A percentile compares a stretch with the other conserved stretches of the same genome.
Conservation (phyloP, 2,113 vertebrate species). For the Prolemur simus region DNA sequence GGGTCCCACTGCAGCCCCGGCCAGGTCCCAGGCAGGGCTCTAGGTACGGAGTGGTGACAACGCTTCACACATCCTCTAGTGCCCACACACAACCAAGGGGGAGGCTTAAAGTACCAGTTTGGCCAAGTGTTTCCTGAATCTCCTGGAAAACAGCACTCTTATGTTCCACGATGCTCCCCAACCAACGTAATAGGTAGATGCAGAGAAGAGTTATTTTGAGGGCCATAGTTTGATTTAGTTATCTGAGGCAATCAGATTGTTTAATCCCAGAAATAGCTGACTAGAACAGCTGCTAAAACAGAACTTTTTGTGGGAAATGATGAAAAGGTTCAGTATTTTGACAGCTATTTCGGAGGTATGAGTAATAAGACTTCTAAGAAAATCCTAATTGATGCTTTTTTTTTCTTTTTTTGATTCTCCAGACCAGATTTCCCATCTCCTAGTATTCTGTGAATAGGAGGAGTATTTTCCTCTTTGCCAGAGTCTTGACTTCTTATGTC, state of each 20-base stretch:
- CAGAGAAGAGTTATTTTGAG: slow-evolving; percentile 59
- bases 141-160: neutral
- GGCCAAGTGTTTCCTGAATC: neutral
- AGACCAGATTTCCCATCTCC: neutral
- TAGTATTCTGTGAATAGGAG: neutral
- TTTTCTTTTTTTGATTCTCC: neutral
- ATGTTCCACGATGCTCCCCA: neutral
- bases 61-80: fast-evolving
- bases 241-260: slow-evolving; percentile 53
- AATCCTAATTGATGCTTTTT: neutral
- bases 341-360: slow-evolving; percentile 38
- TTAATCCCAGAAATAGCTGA: slow-evolving; percentile 64
- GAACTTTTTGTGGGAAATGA: slow-evolving; percentile 51
- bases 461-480: neutral
- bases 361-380: slow-evolving; percentile 59
- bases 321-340: slow-evolving; percentile 46
- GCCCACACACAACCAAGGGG: neutral
- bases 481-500: neutral
- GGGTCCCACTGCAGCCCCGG: neutral
- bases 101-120: neutral
- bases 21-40: neutral
- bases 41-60: neutral
- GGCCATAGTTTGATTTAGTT: slow-evolving; percentile 55
- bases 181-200: neutral
- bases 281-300: slow-evolving; percentile 62